Conservation (phyloP, 2,888 invertebrate species). For the Trachelus troglodyta region DNA sequence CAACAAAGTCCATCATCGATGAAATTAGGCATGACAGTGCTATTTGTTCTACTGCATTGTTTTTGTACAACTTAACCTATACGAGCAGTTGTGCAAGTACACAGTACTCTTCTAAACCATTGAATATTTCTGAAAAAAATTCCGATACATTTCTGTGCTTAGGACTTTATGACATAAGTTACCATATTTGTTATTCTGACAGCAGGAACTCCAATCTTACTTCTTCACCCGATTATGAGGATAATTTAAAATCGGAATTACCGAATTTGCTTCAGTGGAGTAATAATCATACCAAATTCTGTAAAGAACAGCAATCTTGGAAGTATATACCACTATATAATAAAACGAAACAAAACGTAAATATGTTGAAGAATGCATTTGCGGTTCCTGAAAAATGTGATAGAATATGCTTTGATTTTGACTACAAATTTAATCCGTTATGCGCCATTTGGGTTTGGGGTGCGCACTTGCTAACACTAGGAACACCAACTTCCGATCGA, state of each 20-base stretch:
- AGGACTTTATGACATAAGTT: conserved; percentile 33
- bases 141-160: conserved; percentile 37
- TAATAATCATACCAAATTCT: conserved; percentile 11
- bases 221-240: not conserved
- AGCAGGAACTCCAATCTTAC: not conserved
- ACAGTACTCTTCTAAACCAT: not conserved
- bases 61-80: conserved; percentile 20
- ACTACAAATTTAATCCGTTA: conserved; percentile 22
- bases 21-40: conserved; percentile 9
- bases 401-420: conserved; percentile 21
- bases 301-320: conserved; percentile 18
- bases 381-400: conserved; percentile 9
- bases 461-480: not conserved
- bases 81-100: conserved; percentile 14
- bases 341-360: conserved; percentile 14
- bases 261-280: conserved; percentile 1
- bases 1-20: conserved; percentile 6
- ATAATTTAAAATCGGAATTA: conserved; percentile 25
- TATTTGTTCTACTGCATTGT: conserved; percentile 6
- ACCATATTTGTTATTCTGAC: conserved; percentile 29
- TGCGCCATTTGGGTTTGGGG: conserved; percentile 24
- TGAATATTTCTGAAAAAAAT: not conserved
- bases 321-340: conserved; percentile 15
- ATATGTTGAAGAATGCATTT: conserved; percentile 14
- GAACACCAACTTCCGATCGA: rapidly evolving